Base-by-base conservation (phyloP, 2,113 vertebrate species). In the Serilophus lunatus region DNA sequence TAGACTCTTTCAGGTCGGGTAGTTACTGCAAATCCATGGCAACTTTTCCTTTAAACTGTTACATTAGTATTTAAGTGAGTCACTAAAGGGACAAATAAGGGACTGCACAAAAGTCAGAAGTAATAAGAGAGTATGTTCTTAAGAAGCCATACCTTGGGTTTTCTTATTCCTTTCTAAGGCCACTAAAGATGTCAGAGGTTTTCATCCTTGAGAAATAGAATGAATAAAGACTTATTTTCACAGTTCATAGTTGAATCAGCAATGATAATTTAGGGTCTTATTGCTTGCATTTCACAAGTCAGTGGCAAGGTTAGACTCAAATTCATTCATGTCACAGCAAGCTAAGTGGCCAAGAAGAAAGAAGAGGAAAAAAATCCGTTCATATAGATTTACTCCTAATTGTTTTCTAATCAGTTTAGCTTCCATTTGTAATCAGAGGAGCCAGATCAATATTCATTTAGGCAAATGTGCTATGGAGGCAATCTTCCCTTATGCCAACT, bases 361-460 rank as follows among this genome's bases (percentile, higher is more conserved):
- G 60, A 42, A 74, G 25, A 82, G 19, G 16, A 23, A 49, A 91
- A 84, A 86, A 78, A 8, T 2, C 38, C 23, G 49, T 54, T 79
- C 26, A 25, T 70, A 87, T 38, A 31, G 60, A 74, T 89, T 90
- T 70, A 31, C 35, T 81, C 49, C 49, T 95, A 85, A 92, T 60
- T 89, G 74, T 77, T 93, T 92, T 94, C 61, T 87, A 88, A 92
- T 92, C 49, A 61, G 81, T 82, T 96, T 89, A 79, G 61, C 16
- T 79, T 89, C 65, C 8, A 6, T 90, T 56, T 83, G 38, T 61
- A 85, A 76, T 76, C 36, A 44, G 84, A 90, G 78, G 51, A 70
- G 63, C 68, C 79, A 82, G 90, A 90, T 79, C 85, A 82, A 75
- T 85, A 85, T 44, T 74, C 25, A 86, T 60, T 59, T 15, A 80